Percentiles rank a stretch among this genome's conserved stretches.
phyloP scores from a whole-genome alignment of 64 coral and sea anemone species.

The Dendrophyllia cribrosa region DNA sequence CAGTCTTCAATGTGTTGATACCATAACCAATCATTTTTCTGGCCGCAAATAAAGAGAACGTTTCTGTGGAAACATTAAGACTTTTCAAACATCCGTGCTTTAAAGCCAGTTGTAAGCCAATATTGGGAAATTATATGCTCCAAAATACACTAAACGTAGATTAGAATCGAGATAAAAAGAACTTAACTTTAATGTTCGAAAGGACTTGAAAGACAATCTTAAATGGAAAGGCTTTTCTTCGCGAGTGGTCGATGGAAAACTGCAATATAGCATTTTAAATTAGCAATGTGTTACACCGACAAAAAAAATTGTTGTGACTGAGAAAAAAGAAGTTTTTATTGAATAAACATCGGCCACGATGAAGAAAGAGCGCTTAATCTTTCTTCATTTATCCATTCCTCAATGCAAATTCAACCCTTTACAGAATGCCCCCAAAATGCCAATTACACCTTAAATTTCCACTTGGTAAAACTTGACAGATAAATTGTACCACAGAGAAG shows the following conservation, averaged over 20 bases:
- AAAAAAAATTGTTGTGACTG: too few relatives aligned
- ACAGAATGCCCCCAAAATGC: too few relatives aligned
- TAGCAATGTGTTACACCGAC: too few relatives aligned
- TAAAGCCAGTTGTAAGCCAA: conserved; percentile 21
- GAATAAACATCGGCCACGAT: too few relatives aligned
- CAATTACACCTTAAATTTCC: too few relatives aligned
- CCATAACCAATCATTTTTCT: neutral
- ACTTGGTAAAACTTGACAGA: too few relatives aligned
- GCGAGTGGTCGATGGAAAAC: neutral
- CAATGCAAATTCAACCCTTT: too few relatives aligned
- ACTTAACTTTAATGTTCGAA: neutral
- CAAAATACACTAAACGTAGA: neutral
- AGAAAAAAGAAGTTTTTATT: too few relatives aligned
- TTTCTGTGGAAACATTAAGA: conserved; percentile 19
- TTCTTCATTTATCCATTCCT: too few relatives aligned
- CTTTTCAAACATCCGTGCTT: conserved; percentile 25
- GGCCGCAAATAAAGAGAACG: neutral
- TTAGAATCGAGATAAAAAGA: neutral
- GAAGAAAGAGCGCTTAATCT: too few relatives aligned
- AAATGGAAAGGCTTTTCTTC: neutral
- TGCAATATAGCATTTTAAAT: neutral
- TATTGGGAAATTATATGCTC: conserved; percentile 6
- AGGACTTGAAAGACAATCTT: neutral
- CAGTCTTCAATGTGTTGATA: neutral
- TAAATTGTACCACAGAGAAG: too few relatives aligned